phyloP scores from a whole-genome alignment of 2,888 invertebrate genomes.

The Coenonympha glycerion region DNA sequence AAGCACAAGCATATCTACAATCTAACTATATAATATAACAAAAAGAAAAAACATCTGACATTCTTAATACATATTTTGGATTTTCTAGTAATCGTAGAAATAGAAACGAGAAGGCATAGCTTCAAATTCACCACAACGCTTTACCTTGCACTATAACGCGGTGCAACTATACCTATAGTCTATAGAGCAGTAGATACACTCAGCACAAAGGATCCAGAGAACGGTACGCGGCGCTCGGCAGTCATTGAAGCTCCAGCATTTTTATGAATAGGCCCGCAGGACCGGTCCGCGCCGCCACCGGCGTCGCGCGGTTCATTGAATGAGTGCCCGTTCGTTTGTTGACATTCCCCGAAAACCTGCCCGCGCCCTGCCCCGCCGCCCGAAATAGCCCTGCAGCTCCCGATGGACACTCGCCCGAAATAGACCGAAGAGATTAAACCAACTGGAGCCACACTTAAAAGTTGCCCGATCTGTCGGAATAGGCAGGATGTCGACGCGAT shows the following conservation, averaged over 20 bases:
- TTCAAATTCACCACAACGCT: too few species aligned
- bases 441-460: conserved; percentile 28
- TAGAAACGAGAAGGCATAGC: too few species aligned
- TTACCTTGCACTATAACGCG: too few species aligned
- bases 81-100: too few species aligned
- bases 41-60: too few species aligned
- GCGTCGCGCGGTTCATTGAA: conserved; percentile 70
- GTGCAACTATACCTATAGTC: too few species aligned
- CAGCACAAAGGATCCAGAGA: conserved; percentile 33
- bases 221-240: conserved; percentile 43
- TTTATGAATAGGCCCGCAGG: conserved; percentile 65
- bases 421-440: conserved; percentile 61
- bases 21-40: too few species aligned
- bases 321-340: conserved; percentile 71
- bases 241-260: conserved; percentile 66
- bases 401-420: conserved; percentile 67
- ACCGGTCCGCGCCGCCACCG: conserved; percentile 64
- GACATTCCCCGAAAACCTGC: conserved; percentile 76
- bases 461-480: conserved; percentile 45
- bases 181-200: too few species aligned
- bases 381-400: conserved; percentile 46
- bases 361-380: conserved; percentile 45
- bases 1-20: too few species aligned
- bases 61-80: too few species aligned
- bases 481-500: conserved; percentile 36